phyloP scores from a whole-genome alignment of 2,888 invertebrate species.

The Polydesmus complanatus region DNA sequence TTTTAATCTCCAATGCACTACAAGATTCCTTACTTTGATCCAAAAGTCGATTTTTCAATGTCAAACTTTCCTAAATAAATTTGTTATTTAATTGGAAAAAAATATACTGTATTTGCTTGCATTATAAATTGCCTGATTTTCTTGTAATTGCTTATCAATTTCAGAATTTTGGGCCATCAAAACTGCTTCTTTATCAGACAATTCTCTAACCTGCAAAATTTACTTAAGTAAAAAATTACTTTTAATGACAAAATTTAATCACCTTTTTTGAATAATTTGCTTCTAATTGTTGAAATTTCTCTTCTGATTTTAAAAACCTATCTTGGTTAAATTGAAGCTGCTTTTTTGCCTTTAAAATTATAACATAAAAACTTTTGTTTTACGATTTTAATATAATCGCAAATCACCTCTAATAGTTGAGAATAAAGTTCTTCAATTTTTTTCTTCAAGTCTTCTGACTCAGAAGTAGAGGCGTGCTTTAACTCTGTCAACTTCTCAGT shows the following conservation, averaged over 20 bases:
- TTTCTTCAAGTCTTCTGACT: background rate
- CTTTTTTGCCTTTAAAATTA: too few species aligned
- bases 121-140: too few species aligned
- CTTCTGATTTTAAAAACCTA: background rate
- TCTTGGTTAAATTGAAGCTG: background rate
- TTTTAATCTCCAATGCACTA: background rate
- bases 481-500: background rate
- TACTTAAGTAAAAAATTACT: too few species aligned
- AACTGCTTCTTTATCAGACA: too few species aligned
- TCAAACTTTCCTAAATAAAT: background rate
- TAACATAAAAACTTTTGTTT: too few species aligned
- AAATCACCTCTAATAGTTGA: background rate
- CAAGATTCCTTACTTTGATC: background rate
- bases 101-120: too few species aligned
- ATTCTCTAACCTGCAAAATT: too few species aligned
- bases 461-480: background rate
- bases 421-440: background rate
- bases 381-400: too few species aligned
- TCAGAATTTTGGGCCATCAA: too few species aligned
- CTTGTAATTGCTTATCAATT: too few species aligned
- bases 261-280: background rate
- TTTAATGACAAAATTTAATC: background rate
- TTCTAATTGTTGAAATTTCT: background rate
- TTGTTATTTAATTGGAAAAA: too few species aligned
- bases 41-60: background rate